phyloP scores from a whole-genome alignment of 2,888 invertebrate species.

The Lutraria lutraria region DNA sequence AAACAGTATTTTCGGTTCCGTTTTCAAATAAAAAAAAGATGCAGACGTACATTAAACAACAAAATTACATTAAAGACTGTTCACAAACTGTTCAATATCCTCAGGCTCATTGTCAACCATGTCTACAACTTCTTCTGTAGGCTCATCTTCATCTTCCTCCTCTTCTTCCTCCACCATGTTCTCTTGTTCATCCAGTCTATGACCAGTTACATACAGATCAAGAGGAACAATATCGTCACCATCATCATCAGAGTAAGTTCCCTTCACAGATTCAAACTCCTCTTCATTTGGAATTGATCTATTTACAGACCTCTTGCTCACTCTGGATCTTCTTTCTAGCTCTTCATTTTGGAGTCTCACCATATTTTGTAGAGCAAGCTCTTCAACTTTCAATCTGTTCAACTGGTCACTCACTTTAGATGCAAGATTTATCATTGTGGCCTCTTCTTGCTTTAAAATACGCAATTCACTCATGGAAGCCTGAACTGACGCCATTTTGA shows the following conservation, averaged over 20 bases:
- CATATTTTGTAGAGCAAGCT: conserved; percentile 63
- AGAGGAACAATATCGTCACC: conserved; percentile 30
- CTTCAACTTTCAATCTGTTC: conserved; percentile 76
- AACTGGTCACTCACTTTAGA: conserved; percentile 77
- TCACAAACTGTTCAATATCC: conserved; percentile 62
- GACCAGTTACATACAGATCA: conserved; percentile 40
- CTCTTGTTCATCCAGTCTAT: not conserved
- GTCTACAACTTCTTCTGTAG: not conserved
- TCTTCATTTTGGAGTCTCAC: conserved; percentile 61
- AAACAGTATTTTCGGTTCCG: too few species aligned
- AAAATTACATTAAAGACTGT: conserved; percentile 28
- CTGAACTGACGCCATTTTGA: conserved; percentile 49
- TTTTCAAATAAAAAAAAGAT: too few species aligned
- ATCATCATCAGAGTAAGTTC: conserved; percentile 26
- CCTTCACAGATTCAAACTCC: conserved; percentile 19
- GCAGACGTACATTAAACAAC: not conserved
- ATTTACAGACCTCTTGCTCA: conserved; percentile 41
- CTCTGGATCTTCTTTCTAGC: conserved; percentile 42
- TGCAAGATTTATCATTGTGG: conserved; percentile 72
- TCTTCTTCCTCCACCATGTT: conserved; percentile 51
- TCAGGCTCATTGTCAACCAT: conserved; percentile 5
- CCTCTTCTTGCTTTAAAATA: conserved; percentile 75
- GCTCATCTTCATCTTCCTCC: conserved; percentile 43
- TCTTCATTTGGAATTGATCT: conserved; percentile 38
- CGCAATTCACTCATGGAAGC: conserved; percentile 71